phyloP scores from a whole-genome alignment of 2,113 vertebrate species.

The Gobiocypris rarus region DNA sequence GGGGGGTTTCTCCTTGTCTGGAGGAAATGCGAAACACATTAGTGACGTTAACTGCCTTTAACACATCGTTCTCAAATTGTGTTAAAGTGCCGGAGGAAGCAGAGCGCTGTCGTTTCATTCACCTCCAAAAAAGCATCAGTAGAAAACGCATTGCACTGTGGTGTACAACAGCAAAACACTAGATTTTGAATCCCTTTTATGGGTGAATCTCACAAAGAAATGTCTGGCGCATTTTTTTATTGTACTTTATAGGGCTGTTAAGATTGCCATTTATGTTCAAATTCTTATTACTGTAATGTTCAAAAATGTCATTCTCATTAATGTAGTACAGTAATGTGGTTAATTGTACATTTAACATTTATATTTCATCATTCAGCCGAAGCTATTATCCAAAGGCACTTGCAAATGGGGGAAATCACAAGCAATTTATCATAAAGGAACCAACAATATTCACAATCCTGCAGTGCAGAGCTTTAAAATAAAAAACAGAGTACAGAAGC shows the following conservation, averaged over 20 bases:
- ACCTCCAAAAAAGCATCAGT: neutral
- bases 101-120: neutral
- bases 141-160: neutral
- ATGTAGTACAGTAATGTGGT: slow-evolving; percentile 5
- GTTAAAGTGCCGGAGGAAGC: slow-evolving; percentile 15
- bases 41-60: slow-evolving; percentile 25
- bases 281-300: slow-evolving; percentile 11
- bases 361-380: neutral
- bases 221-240: neutral
- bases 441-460: neutral
- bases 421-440: neutral
- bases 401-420: neutral
- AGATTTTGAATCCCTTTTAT: neutral
- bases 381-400: neutral
- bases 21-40: slow-evolving; percentile 10
- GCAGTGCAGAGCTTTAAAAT: neutral
- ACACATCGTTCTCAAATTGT: slow-evolving; percentile 39
- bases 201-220: neutral
- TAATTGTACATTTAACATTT: slow-evolving; percentile 29
- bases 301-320: neutral
- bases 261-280: slow-evolving; percentile 8
- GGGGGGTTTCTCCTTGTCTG: neutral
- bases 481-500: neutral
- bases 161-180: neutral
- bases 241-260: neutral